Conservation (phyloP, 2,888 invertebrate genomes). For the Synanthedon myopaeformis region DNA sequence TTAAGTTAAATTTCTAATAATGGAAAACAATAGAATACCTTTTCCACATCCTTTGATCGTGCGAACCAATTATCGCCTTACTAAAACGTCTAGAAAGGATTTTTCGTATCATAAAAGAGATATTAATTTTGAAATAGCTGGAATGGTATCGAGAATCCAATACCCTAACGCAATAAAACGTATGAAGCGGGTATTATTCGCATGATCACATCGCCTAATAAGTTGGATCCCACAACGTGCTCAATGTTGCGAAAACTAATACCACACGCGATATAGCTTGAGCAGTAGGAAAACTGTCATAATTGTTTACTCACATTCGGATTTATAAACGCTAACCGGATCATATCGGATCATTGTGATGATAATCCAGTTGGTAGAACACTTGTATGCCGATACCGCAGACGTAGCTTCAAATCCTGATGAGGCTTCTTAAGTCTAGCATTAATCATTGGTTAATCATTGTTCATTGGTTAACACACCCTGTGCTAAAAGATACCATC, state of each 20-base stretch:
- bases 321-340: background rate
- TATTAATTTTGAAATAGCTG: slow-evolving; percentile 32
- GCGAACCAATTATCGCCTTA: background rate
- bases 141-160: slow-evolving; percentile 37
- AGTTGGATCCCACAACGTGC: slow-evolving; percentile 63
- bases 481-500: too few relatives aligned
- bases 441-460: too few relatives aligned
- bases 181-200: slow-evolving; percentile 64
- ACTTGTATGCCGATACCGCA: too few relatives aligned
- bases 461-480: too few relatives aligned
- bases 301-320: background rate
- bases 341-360: too few relatives aligned
- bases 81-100: background rate
- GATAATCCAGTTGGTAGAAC: too few relatives aligned
- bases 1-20: too few relatives aligned
- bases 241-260: slow-evolving; percentile 62
- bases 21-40: too few relatives aligned
- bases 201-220: slow-evolving; percentile 67
- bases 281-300: background rate
- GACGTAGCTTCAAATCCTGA: too few relatives aligned
- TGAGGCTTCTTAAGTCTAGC: too few relatives aligned
- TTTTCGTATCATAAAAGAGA: slow-evolving; percentile 11
- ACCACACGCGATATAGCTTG: slow-evolving; percentile 20
- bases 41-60: background rate
- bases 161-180: slow-evolving; percentile 53